Evolutionary conservation across 2,113 vertebrate genomes (phyloP).

Genomic region (Myiopsitta monachus): DNA sequence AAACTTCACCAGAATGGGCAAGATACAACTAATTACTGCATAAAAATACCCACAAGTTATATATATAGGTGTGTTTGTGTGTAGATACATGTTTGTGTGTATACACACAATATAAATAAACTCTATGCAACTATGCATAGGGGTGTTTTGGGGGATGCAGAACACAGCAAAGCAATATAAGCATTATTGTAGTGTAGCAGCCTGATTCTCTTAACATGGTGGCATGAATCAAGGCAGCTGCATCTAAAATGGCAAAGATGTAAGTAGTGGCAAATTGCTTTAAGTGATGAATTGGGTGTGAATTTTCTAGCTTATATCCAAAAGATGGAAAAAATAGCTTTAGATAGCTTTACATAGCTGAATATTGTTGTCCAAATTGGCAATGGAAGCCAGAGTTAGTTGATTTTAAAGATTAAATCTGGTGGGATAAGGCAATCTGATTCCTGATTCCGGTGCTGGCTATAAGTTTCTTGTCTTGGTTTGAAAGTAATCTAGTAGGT

Average conservation of each 20-base stretch:
- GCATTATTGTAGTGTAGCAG: not conserved
- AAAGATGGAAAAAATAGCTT: not conserved
- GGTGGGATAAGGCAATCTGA: not conserved
- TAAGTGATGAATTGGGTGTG: not conserved
- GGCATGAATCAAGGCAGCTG: not conserved
- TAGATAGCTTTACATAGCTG: not conserved
- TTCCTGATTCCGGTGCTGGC: not conserved
- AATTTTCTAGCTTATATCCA: not conserved
- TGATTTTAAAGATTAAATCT: not conserved
- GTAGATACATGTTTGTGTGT: not conserved
- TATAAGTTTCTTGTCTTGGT: not conserved
- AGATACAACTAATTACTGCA: not conserved
- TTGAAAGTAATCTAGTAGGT: not conserved
- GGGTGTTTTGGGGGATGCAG: not conserved
- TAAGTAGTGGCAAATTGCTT: not conserved
- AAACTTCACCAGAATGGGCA: not conserved
- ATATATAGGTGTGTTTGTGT: not conserved
- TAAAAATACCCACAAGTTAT: not conserved
- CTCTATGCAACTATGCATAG: not conserved
- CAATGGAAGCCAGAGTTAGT: not conserved
- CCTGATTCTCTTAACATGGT: not conserved
- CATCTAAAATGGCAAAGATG: not conserved
- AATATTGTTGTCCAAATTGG: not conserved
- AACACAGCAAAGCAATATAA: not conserved
- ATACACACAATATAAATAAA: not conserved